Evolutionary conservation across 2,888 invertebrate species (phyloP), one percentile per base, ranked within the genome.

Genomic region (Lasius platythorax): DNA sequence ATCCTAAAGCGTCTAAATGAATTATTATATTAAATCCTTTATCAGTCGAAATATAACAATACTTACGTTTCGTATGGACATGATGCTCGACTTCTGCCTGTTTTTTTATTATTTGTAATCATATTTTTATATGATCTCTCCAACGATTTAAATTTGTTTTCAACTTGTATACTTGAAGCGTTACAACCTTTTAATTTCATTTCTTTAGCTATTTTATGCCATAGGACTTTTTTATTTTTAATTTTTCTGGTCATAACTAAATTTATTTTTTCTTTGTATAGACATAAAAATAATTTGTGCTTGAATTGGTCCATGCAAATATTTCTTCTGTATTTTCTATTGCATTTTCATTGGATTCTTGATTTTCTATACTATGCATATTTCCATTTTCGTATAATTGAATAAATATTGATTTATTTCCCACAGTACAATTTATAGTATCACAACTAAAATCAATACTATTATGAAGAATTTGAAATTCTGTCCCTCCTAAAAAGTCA

Each of bases 11-110:
- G 30, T 3, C 3, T 30, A 30, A 30, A 30, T 30, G 30, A 2
- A 30, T 30, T 30, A 30, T 30, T 30, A 30, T 30, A 30, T 30
- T 30, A 30, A 30, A 30, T 30, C 3, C 3, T 30, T 30, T 30
- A 30, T 30, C 30, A 30, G 30, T 30, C 30, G 3, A 30, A 30
- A 30, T 30, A 30, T 30, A 40, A 11, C 1, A 33, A 67, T 67
- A 67, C 23, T 67, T 67, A 67, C 66, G 11, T 43, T 67, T 67
- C 66, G 15, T 67, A 67, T 23, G 15, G 46, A 46, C 46, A 67
- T 8, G 43, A 3, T 23, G 15, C 15, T 12, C 43, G 15, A 15
- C 5, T 5, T 67, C 67, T 46, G 9, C 67, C 46, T 3, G 67
- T 67, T 23, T 67, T 12, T 43, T 46, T 67, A 28, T 67, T 67